A percentile compares a stretch with the other conserved stretches of the same genome.
Conservation (phyloP, 2,113 vertebrate species). For the Ammodytes marinus region DNA sequence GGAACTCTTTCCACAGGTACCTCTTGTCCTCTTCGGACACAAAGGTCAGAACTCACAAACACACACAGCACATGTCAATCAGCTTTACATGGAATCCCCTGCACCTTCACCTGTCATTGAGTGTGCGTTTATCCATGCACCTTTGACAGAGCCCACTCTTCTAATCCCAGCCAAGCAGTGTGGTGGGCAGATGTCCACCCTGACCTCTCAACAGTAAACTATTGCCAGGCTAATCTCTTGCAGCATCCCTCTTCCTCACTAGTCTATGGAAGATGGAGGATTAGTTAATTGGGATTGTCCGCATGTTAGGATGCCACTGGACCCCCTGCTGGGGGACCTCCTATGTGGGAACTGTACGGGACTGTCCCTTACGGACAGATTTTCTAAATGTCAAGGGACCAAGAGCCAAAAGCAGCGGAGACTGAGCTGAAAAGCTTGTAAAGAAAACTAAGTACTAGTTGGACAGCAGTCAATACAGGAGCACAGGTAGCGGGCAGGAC, state of each 20-base stretch:
- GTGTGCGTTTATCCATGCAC: slow-evolving; percentile 1
- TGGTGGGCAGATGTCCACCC: slow-evolving; percentile 40
- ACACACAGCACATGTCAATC: slow-evolving; percentile 43
- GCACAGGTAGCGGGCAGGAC: not conserved
- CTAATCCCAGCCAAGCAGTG: slow-evolving; percentile 52
- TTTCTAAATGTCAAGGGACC: slow-evolving; percentile 3
- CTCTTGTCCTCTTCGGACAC: not conserved
- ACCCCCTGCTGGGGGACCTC: slow-evolving; percentile 20
- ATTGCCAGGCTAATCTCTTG: slow-evolving; percentile 53
- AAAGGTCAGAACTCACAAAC: slow-evolving; percentile 1
- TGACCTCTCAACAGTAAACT: slow-evolving; percentile 24
- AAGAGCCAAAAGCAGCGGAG: not conserved
- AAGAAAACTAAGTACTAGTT: not conserved
- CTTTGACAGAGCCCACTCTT: slow-evolving; percentile 40
- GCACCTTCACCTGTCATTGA: slow-evolving; percentile 11
- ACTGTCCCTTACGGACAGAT: not conserved
- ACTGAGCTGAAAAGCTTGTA: not conserved
- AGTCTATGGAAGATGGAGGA: slow-evolving; percentile 44
- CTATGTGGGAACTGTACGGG: slow-evolving; percentile 31
- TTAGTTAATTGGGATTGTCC: slow-evolving; percentile 65
- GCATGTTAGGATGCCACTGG: slow-evolving; percentile 35
- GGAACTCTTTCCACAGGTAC: not conserved
- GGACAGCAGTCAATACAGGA: not conserved
- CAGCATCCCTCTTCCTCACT: slow-evolving; percentile 29
- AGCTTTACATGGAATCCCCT: slow-evolving; percentile 40